Conservation (phyloP, 2,797 vertebrate species). For the Phrynocephalus vlangalii region DNA sequence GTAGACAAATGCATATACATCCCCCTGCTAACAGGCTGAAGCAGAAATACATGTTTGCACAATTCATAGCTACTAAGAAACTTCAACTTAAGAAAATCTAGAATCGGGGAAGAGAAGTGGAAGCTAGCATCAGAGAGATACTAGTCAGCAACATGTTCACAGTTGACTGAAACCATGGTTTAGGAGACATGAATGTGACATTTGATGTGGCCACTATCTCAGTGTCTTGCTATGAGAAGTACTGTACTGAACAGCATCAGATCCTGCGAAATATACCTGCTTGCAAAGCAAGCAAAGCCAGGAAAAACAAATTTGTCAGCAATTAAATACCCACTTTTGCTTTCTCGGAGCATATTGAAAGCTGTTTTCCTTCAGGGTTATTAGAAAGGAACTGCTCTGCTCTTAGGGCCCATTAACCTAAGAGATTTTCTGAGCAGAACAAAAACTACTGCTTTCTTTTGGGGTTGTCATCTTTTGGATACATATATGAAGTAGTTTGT, state of each 20-base stretch:
- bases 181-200: not conserved
- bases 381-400: slow-evolving; percentile 2
- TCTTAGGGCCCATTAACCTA: not conserved
- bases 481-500: too few species aligned
- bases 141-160: not conserved
- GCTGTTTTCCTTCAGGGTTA: slow-evolving; percentile 7
- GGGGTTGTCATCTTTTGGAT: too few species aligned
- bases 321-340: slow-evolving; percentile 9
- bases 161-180: not conserved
- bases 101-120: not conserved
- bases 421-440: slow-evolving; percentile 1
- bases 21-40: not conserved
- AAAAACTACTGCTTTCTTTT: slow-evolving; percentile 24
- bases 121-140: too few species aligned
- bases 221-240: not conserved
- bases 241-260: fast-evolving
- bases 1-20: not conserved
- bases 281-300: not conserved
- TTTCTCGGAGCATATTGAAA: slow-evolving; percentile 35
- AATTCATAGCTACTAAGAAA: slow-evolving; percentile 11
- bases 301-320: not conserved
- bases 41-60: not conserved
- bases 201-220: not conserved
- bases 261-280: not conserved
- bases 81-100: not conserved